Percentiles rank a stretch among this genome's conserved stretches.
These are phyloP conservation scores for Heliconius congener DNA, from an alignment of 1,140 invertebrate species.

Conservation along the genomic window DNA sequence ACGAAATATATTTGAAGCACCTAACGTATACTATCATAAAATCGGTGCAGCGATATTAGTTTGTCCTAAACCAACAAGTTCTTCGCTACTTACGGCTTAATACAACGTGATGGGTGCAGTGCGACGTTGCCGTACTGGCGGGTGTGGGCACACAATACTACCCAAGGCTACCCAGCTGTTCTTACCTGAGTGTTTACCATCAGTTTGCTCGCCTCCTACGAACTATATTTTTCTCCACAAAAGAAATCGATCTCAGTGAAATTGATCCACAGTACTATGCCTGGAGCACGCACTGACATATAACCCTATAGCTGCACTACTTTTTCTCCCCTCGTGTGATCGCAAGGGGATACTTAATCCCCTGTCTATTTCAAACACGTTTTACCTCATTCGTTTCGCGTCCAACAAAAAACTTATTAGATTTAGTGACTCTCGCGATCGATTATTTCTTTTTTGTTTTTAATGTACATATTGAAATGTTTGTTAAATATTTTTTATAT, in stretches of 20 bases:
- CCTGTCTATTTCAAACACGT: slow-evolving; percentile 81
- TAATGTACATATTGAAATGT: background rate
- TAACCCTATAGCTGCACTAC: slow-evolving; percentile 44
- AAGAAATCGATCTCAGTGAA: slow-evolving; percentile 66
- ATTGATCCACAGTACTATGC: slow-evolving; percentile 59
- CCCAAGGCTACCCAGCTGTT: slow-evolving; percentile 34
- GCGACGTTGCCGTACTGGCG: slow-evolving; percentile 41
- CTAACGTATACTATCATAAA: slow-evolving; percentile 14
- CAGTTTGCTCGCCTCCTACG: slow-evolving; percentile 36
- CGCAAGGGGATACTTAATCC: slow-evolving; percentile 77
- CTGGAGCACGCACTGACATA: slow-evolving; percentile 53
- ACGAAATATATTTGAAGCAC: slow-evolving; percentile 15
- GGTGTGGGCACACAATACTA: slow-evolving; percentile 32
- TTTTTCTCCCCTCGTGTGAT: slow-evolving; percentile 47
- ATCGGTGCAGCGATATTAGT: slow-evolving; percentile 38
- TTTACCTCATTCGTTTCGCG: slow-evolving; percentile 78
- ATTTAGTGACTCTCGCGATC: slow-evolving; percentile 68
- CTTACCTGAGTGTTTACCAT: slow-evolving; percentile 38
- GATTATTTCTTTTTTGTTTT: slow-evolving; percentile 53
- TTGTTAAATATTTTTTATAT: background rate
- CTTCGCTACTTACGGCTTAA: slow-evolving; percentile 36
- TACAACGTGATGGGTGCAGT: slow-evolving; percentile 24
- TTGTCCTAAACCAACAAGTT: slow-evolving; percentile 42
- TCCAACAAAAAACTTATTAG: slow-evolving; percentile 79
- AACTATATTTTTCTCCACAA: slow-evolving; percentile 41